Conservation (phyloP, 2,113 vertebrate species). For the Lipotes vexillifer region DNA sequence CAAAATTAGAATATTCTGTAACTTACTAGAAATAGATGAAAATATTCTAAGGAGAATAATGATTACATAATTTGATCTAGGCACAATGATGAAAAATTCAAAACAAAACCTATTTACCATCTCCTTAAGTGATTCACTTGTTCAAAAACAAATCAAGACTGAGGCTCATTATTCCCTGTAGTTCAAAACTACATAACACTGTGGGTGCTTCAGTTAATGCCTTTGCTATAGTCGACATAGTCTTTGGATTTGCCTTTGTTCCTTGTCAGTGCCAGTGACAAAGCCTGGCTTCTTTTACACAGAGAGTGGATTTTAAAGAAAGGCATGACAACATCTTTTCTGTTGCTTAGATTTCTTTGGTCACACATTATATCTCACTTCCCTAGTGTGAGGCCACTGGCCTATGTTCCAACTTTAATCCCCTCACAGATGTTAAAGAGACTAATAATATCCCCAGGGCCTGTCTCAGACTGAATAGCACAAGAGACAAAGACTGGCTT, state of each 20-base stretch:
- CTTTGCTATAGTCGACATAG: background rate
- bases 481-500: constrained; percentile 23
- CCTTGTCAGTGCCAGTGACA: constrained; percentile 32
- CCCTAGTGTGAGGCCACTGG: constrained; percentile 35
- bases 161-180: constrained; percentile 1
- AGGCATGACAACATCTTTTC: constrained; percentile 21
- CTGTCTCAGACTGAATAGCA: constrained; percentile 30
- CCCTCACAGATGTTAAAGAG: constrained; percentile 58
- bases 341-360: constrained; percentile 37
- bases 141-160: constrained; percentile 13
- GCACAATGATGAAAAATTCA: constrained; percentile 17
- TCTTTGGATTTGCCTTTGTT: constrained; percentile 28
- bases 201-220: constrained; percentile 47
- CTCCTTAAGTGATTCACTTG: constrained; percentile 3
- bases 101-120: constrained; percentile 29
- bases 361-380: background rate
- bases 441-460: constrained; percentile 48
- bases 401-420: constrained; percentile 60
- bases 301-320: constrained; percentile 25
- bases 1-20: constrained; percentile 58
- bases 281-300: constrained; percentile 29
- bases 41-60: constrained; percentile 31
- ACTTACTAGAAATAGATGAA: constrained; percentile 29
- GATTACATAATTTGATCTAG: constrained; percentile 14
- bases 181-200: constrained; percentile 11